Percentiles rank a stretch among this genome's conserved stretches.
Evolutionary conservation across 2,113 vertebrate species (phyloP).

Genomic region (Furnarius figulus): DNA sequence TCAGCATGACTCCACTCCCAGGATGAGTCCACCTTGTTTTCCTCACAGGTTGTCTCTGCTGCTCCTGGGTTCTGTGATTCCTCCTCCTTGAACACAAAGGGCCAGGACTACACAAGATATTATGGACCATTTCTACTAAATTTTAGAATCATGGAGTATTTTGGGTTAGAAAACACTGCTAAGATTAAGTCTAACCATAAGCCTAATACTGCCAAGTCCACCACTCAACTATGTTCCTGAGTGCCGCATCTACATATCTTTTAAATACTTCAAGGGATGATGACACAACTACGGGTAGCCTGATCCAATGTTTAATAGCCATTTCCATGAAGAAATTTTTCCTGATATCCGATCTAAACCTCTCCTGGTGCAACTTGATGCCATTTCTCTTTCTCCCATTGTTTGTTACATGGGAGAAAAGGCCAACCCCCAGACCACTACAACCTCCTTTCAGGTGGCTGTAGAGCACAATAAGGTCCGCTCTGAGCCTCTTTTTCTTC

Average conservation of each 20-base stretch:
- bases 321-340: neutral
- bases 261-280: neutral
- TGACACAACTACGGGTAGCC: neutral
- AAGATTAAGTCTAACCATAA: neutral
- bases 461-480: rapidly evolving
- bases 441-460: neutral
- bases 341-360: neutral
- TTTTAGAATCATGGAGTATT: neutral
- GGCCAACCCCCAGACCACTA: rapidly evolving
- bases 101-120: neutral
- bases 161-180: neutral
- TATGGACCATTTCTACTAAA: neutral
- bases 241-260: neutral
- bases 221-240: neutral
- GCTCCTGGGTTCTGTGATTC: neutral
- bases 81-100: neutral
- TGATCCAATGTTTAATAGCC: neutral
- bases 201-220: neutral
- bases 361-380: neutral
- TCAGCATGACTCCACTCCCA: neutral
- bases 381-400: neutral
- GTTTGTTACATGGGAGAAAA: rapidly evolving
- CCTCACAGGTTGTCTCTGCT: neutral
- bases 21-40: neutral
- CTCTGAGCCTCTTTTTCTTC: neutral